Evolutionary conservation across 2,113 vertebrate genomes (phyloP), one percentile per base, ranked within the genome.

Genomic region (Tychaedon coryphoeus): DNA sequence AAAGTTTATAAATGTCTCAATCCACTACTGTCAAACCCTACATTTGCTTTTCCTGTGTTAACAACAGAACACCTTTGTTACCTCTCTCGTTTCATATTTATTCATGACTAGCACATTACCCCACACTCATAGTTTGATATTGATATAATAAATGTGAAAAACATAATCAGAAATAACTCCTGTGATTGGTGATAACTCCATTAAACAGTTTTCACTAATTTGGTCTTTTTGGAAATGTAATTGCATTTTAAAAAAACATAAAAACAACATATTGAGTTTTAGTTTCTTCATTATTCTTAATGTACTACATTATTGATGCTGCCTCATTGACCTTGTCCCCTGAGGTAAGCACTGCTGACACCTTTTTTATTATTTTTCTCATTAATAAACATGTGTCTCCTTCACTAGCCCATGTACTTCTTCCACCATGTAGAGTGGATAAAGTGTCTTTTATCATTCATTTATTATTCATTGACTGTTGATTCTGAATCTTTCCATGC

Each of bases 331-430:
- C 95, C 42, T 65, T 93, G 54, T 93, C 88, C 88, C 93, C 80
- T 61, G 90, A 78, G 90, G 75, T 53, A 86, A 70, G 67, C 78
- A 86, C 86, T 66, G 75, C 62, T 80, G 88, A 83, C 88, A 95
- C 86, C 45, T 83, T 93, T 92, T 80, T 83, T 69, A 94, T 94
- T 96, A 90, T 94, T 96, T 92, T 91, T 83, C 78, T 95, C 74
- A 87, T 94, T 93, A 95, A 92, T 86, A 95, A 97, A 92, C 82
- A 94, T 79, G 83, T 73, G 45, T 14, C 34, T 86, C 43, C 43
- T 80, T 60, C 26, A 61, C 31, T 75, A 92, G 48, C 10, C 29
- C 38, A 45, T 23, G 54, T 15, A 42, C 19, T 79, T 88, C 60
- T 71, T 78, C 18, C 12, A 34, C 33, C 34, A 31, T 5, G 38